Base-by-base conservation (phyloP, 2,797 vertebrate genomes). In the Molossus alvarezi region DNA sequence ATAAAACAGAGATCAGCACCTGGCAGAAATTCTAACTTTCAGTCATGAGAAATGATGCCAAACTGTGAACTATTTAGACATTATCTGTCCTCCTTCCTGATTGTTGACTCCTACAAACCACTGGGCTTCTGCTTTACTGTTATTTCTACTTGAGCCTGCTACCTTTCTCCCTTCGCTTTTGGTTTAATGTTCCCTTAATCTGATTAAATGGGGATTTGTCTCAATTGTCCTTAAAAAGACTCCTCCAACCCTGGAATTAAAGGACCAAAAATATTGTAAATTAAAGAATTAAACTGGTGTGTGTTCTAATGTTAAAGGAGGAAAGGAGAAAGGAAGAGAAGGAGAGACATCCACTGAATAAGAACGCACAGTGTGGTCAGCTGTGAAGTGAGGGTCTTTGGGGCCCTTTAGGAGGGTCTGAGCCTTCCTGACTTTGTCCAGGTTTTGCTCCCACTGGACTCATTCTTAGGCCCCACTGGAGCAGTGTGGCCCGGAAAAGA, bases 151-250 rank as follows among this genome's bases (percentile, higher is more conserved):
- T 53, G 13, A 57, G 27, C 33, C 57, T 48, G 64, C 55, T 82
- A 13, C 9, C 6, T 87, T 45, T 75, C 27, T 94, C 48, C n/a
- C 5, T 86, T 29, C 3, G 58, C 33, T 45, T 92, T 87, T 41
- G 57, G 23, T 79, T 91, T 73, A 21, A 64, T 64, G n/a, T 57
- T 72, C 3, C n/a, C 45, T 82, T 77, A 58, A 69, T 95, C 86
- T 95, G 48, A 87, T 33, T 45, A 33, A 75, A 53, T 80, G 21
- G 86, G 13, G 80, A 88, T 95, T 88, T 86, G 23, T 14, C 75
- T 64, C 21, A 37, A 13, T 45, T 89, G 33, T 95, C 51, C 64
- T 93, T 90, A 58, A 82, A 93, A 81, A 93, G 18, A 3, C 23
- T 13, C 48, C 67, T 71, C 37, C 8, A 71, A 53, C 25, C 25